Evolutionary conservation across 1,140 invertebrate species (phyloP).

Genomic region (Acyrthosiphon pisum): DNA sequence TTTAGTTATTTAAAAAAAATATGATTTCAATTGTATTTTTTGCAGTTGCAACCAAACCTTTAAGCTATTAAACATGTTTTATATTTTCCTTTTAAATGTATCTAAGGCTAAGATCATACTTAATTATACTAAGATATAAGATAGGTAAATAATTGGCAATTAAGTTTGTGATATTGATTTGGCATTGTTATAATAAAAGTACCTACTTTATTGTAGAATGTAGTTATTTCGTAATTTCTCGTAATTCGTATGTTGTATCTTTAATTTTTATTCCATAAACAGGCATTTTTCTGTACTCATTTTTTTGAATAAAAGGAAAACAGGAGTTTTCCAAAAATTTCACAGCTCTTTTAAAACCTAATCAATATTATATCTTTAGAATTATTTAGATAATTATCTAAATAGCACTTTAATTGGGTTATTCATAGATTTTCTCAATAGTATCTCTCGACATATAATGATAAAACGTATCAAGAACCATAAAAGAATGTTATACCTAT

Average conservation of each 20-base stretch:
- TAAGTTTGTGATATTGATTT: background rate
- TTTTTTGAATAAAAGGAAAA: background rate
- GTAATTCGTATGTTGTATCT: background rate
- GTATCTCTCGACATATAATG: no score
- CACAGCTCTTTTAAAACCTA: background rate
- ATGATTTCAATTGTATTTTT: background rate
- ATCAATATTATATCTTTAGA: background rate
- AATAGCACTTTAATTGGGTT: background rate
- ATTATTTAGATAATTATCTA: background rate
- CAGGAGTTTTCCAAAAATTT: background rate
- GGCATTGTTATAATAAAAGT: background rate
- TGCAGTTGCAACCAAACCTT: background rate
- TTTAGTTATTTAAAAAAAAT: constrained; percentile 9
- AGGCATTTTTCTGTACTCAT: background rate
- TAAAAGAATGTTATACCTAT: background rate
- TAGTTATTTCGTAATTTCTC: background rate
- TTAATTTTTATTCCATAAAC: background rate
- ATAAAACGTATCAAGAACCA: no score
- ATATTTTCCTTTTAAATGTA: background rate
- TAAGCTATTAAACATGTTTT: background rate
- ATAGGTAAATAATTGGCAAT: background rate
- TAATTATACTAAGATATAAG: background rate
- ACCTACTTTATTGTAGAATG: background rate
- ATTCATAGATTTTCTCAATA: no score
- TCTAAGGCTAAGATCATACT: background rate